Evolutionary conservation across 2,888 invertebrate species (phyloP).

Genomic region (Cosmia pyralina): DNA sequence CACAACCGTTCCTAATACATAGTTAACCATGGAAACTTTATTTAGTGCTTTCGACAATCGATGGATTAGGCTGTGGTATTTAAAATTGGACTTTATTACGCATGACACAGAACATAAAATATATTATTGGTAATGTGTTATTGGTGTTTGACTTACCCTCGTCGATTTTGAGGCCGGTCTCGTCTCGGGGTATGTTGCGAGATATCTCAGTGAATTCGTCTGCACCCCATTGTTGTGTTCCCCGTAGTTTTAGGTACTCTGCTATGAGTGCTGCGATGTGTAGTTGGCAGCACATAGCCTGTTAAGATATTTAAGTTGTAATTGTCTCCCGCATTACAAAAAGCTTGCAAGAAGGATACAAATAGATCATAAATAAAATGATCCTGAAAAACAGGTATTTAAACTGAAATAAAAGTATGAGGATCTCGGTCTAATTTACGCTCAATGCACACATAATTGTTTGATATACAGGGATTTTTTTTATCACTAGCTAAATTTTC

Average conservation of each 20-base stretch:
- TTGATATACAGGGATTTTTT: no score
- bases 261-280: constrained; percentile 99
- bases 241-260: constrained; percentile 95
- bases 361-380: no score
- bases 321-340: no score
- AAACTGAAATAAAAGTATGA: no score
- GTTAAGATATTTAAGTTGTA: constrained; percentile 37
- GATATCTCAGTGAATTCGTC: constrained; percentile 95
- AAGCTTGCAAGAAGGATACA: no score
- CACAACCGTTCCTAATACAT: constrained; percentile 75
- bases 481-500: no score
- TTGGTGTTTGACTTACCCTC: constrained; percentile 89
- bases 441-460: no score
- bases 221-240: constrained; percentile 95
- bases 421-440: no score
- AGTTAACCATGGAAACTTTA: constrained; percentile 35
- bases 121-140: constrained; percentile 60
- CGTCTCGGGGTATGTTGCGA: constrained; percentile 96
- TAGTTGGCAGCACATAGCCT: constrained; percentile 98
- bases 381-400: no score
- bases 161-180: constrained; percentile 95
- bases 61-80: constrained; percentile 76
- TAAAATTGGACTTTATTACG: constrained; percentile 64
- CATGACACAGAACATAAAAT: constrained; percentile 68
- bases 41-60: constrained; percentile 58